Percentiles rank a stretch among this genome's conserved stretches.
These are phyloP conservation scores for Noctua comes DNA, from an alignment of 2,888 invertebrate species.

Conservation along the genomic window DNA sequence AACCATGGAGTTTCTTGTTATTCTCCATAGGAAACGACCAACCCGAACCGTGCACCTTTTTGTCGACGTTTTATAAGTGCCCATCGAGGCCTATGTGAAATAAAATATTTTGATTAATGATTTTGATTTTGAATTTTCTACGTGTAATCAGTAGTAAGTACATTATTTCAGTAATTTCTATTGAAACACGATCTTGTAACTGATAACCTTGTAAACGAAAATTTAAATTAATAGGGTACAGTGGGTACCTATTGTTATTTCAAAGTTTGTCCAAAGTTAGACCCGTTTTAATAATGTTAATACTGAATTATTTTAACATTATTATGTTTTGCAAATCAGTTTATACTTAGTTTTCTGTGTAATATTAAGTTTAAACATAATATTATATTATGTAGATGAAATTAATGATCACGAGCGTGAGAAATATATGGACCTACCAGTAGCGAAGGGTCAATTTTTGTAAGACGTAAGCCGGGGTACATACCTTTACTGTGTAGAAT, in stretches of 20 bases:
- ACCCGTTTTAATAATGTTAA: constrained; percentile 5
- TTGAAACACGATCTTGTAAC: not conserved
- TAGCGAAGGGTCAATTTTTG: too few relatives aligned
- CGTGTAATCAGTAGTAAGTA: not conserved
- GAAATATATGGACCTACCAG: too few relatives aligned
- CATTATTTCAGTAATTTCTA: not conserved
- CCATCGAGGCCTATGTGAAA: too few relatives aligned
- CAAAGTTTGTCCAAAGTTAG: constrained; percentile 9
- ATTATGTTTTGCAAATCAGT: not conserved
- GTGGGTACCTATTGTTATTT: not conserved
- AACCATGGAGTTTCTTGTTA: too few relatives aligned
- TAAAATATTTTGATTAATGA: too few relatives aligned
- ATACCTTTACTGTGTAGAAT: too few relatives aligned
- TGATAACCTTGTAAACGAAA: not conserved
- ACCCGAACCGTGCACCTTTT: too few relatives aligned
- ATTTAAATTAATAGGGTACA: not conserved
- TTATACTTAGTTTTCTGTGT: not conserved
- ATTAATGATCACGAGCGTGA: not conserved
- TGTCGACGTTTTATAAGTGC: too few relatives aligned
- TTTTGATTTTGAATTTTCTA: too few relatives aligned
- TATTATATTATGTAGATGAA: not conserved
- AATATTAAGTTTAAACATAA: not conserved
- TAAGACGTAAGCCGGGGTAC: too few relatives aligned
- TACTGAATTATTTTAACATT: constrained; percentile 3
- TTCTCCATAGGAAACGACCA: too few relatives aligned